phyloP scores from a whole-genome alignment of 2,888 invertebrate genomes.

The Plebejus melissa region DNA sequence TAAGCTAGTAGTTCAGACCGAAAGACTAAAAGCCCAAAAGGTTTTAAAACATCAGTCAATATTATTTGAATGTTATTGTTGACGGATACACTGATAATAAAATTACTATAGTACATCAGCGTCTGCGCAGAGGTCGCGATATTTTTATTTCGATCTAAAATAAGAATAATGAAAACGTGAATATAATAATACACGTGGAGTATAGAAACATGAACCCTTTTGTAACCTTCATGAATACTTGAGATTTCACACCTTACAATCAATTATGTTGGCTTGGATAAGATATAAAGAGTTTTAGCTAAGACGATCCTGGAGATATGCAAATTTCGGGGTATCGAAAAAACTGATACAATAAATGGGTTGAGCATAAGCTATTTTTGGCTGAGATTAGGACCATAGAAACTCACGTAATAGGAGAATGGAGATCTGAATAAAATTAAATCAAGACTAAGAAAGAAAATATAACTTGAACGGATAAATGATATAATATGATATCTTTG shows the following conservation, averaged over 20 bases:
- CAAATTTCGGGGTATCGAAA: no score
- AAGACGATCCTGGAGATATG: no score
- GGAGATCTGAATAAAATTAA: no score
- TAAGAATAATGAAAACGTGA: conserved; percentile 28
- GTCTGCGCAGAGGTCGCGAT: conserved; percentile 19
- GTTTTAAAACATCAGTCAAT: neutral
- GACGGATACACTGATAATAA: neutral
- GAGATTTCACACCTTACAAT: neutral
- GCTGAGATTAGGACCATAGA: no score
- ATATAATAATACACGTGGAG: neutral
- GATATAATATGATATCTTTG: no score
- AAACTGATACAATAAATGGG: no score
- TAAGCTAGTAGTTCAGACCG: neutral
- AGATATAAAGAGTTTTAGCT: neutral
- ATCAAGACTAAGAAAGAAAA: no score
- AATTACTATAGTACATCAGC: neutral
- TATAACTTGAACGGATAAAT: no score
- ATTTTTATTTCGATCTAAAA: conserved; percentile 21
- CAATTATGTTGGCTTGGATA: neutral
- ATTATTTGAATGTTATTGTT: conserved; percentile 7
- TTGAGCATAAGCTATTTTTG: no score
- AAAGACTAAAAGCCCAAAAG: neutral
- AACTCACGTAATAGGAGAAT: no score
- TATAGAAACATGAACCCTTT: neutral
- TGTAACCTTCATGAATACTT: neutral